These are phyloP conservation scores for Platycnemis pennipes DNA, from an alignment of 2,888 invertebrate species.

Conservation along the genomic window DNA sequence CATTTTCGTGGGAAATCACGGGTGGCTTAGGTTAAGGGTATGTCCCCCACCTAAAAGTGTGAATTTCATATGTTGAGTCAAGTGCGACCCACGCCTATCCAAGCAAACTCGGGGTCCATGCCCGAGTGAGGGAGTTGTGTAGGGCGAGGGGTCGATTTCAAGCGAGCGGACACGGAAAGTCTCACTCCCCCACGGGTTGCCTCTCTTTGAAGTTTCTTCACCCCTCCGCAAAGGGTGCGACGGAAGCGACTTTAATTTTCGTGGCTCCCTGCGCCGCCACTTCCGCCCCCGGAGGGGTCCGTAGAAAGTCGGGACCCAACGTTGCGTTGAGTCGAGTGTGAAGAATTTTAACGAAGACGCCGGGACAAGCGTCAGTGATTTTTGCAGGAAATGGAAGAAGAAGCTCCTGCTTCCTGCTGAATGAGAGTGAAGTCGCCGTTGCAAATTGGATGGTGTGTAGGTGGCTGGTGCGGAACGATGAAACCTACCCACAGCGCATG, in stretches of 20 bases:
- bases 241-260: not conserved
- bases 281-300: not conserved
- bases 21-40: too few relatives aligned
- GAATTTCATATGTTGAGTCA: too few relatives aligned
- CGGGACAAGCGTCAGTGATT: not conserved
- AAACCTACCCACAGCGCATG: too few relatives aligned
- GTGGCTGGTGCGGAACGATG: too few relatives aligned
- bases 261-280: not conserved
- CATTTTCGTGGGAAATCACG: too few relatives aligned
- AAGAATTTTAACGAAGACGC: not conserved
- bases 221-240: not conserved
- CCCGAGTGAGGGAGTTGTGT: not conserved
- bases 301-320: not conserved
- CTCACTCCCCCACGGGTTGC: too few relatives aligned
- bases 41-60: too few relatives aligned
- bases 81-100: too few relatives aligned
- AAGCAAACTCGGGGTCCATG: too few relatives aligned
- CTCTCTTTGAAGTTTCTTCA: not conserved
- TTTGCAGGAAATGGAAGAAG: not conserved
- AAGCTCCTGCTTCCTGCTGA: not conserved
- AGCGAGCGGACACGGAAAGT: not conserved
- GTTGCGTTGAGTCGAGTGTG: not conserved
- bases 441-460: too few relatives aligned
- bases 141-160: not conserved
- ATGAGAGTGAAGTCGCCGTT: too few relatives aligned